Evolutionary conservation across 2,797 vertebrate genomes (phyloP), one percentile per base, ranked within the genome.

Genomic region (Crocidura indochinensis): DNA sequence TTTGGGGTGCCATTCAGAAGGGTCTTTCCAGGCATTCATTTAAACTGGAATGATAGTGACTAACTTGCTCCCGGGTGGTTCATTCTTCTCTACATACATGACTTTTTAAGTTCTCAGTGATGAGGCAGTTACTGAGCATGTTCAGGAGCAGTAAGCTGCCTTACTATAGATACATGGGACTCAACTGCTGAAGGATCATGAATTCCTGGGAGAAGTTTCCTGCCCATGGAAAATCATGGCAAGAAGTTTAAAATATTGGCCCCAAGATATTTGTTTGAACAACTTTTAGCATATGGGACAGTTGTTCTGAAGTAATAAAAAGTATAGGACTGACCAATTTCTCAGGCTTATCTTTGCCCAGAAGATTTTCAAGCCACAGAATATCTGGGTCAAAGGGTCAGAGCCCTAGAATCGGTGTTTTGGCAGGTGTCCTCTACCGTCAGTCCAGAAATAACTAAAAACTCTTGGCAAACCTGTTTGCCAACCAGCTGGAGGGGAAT

Each of bases 331-430:
- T 20, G 20, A 49, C 79, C 20, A 31, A 22, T 2, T 44, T 62
- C 7, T 92, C 9, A 71, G 1, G 1, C 71, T 82, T 72, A 24
- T 77, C 29, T 83, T 65, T 38, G 49, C 22, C 53, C 31, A 2
- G 9, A 26, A 24, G 31, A 62, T 51, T 31, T 84, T 51, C 67
- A 87, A 53, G 78, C 38, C n/a, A 77, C 11, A 4, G 31, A 47
- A 64, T 53, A 44, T 24, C 79, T 77, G 82, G 71, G 80, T 84
- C 14, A 84, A n/a, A 78, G 90, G 65, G 31, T 80, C 71, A 24
- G 26, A 27, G 46, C 26, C 72, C 49, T 27, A 7, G 65, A 56
- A 82, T 87, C 67, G 73, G 62, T 12, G 15, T 74, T 84, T 78
- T 64, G 44, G n/a, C n/a, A 72, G 49, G n/a, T 4, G 8, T 51